Base-by-base conservation (phyloP, 2,113 vertebrate species). In the Eretmochelys imbricata region DNA sequence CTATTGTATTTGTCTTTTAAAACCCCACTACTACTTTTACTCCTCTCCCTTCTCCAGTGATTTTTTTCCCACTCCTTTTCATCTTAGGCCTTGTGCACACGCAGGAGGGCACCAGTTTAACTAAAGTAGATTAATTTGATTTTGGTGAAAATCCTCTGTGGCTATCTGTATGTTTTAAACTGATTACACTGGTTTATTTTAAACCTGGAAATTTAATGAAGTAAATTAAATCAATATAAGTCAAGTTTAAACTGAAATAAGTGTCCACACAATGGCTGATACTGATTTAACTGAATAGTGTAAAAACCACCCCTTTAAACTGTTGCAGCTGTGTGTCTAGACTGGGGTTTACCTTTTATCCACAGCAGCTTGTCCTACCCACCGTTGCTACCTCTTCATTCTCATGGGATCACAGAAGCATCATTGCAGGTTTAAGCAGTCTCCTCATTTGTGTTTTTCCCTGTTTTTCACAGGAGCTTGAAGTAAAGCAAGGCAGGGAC, bases 391-490 rank as follows among this genome's bases (percentile, higher is more conserved):
- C 62, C 53, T 88, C 86, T 72, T 24, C 12, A 3, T 12, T 85
- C 84, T 80, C 84, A 46, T 85, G 78, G 80, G 42, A 85, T 84
- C 76, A 82, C 24, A 87, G 94, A 93, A 94, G 59, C 84, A 82
- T 51, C 1, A 50, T 95, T 87, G 11, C 84, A 95, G 94, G 93
- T 93, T 10, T 55, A 48, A 14, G 27, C 42, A 54, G n/a, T 87
- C 17, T 57, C 76, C 9, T 46, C 10, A 24, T 4, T 35, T 1
- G 65, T 89, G 90, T 48, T 85, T 42, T 83, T 94, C 87, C 49
- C 87, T 94, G 46, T 27, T 95, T 57, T 86, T 85, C 57, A 89
- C 31, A 90, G 55, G 84, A 62, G 86, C 85, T 80, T 89, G 95
- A 91, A 91, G 78, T 50, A 69, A 80, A 94, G 72, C 29, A 55